A percentile compares a stretch with the other conserved stretches of the same genome.
These are phyloP conservation scores for Tetrax tetrax DNA, from an alignment of 2,113 vertebrate genomes.

Conservation along the genomic window DNA sequence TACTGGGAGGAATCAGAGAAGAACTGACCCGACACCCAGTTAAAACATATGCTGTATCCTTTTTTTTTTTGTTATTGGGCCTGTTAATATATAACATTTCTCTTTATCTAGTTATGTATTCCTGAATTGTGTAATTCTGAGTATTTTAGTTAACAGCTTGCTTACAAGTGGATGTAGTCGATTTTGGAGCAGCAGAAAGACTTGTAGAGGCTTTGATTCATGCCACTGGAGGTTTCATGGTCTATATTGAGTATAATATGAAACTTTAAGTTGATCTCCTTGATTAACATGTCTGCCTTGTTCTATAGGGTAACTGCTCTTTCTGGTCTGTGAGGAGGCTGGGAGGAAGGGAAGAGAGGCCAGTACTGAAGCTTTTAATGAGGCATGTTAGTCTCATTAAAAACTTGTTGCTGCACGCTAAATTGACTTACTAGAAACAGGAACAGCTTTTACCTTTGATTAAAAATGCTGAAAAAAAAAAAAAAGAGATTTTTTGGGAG, in stretches of 20 bases:
- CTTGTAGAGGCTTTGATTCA: background rate
- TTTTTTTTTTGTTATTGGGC: background rate
- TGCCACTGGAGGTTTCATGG: background rate
- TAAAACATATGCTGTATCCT: background rate
- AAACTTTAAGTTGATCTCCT: background rate
- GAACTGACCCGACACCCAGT: background rate
- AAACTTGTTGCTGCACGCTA: background rate
- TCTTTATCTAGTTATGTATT: background rate
- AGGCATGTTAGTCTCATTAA: background rate
- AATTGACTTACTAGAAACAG: background rate
- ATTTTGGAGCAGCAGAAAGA: background rate
- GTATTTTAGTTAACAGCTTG: background rate
- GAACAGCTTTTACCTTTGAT: background rate
- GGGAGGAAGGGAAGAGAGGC: background rate
- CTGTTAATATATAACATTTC: background rate
- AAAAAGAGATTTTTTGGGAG: fast-evolving
- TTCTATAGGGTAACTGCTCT: background rate
- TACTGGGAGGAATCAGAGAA: conserved; percentile 23
- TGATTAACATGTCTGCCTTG: background rate
- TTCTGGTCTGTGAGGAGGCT: background rate
- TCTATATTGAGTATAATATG: background rate
- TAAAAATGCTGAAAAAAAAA: background rate
- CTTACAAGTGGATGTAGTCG: background rate
- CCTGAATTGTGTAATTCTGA: background rate
- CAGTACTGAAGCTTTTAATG: background rate